Percentiles rank a stretch among this genome's conserved stretches.
Evolutionary conservation across 2,113 vertebrate genomes (phyloP).

Genomic region (Perognathus longimembris): DNA sequence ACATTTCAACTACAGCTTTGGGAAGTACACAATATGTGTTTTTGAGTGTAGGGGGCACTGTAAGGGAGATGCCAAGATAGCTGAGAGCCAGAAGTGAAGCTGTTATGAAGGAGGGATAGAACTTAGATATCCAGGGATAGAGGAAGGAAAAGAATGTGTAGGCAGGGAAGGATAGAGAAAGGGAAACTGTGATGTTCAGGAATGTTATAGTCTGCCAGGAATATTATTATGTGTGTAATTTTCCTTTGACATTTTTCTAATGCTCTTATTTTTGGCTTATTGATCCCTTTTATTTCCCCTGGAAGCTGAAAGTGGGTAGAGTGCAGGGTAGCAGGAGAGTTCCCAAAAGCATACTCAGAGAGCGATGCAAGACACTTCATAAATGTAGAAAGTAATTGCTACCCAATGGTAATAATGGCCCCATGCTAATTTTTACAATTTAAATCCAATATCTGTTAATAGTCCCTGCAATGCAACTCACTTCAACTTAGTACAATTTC

Average conservation of each 20-base stretch:
- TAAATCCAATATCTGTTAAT: background rate
- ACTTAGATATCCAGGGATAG: background rate
- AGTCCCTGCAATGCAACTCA: background rate
- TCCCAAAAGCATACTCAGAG: background rate
- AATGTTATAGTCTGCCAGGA: background rate
- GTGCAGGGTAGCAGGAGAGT: background rate
- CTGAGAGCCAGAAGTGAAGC: background rate
- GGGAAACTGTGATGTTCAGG: background rate
- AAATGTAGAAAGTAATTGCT: background rate
- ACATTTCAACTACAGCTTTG: background rate
- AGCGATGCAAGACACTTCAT: background rate
- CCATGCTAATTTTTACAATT: conserved; percentile 24
- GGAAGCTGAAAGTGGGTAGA: background rate
- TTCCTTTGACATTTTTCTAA: conserved; percentile 8
- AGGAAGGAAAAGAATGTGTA: background rate
- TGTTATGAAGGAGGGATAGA: background rate
- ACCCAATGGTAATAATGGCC: background rate
- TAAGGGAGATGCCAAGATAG: background rate
- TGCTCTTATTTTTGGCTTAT: background rate
- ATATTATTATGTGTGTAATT: conserved; percentile 3
- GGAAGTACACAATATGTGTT: background rate
- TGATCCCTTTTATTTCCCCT: background rate
- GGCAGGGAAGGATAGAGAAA: background rate
- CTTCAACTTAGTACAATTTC: background rate
- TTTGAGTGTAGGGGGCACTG: background rate